phyloP scores from a whole-genome alignment of 2,113 vertebrate genomes.

The Otolemur garnettii region DNA sequence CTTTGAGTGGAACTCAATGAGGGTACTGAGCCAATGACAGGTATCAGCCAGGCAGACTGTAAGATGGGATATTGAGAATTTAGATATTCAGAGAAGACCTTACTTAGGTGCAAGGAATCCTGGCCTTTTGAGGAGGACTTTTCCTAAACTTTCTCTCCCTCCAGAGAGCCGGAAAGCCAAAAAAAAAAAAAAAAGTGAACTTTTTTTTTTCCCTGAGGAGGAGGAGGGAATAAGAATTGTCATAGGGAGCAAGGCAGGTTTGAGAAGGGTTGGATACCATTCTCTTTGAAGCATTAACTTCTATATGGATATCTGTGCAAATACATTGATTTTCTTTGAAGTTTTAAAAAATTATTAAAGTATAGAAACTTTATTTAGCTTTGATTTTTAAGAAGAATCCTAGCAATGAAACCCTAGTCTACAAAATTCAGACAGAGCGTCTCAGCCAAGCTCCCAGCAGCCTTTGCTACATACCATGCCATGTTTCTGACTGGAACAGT shows the following conservation, averaged over 20 bases:
- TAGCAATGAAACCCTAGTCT: background rate
- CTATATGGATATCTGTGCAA: background rate
- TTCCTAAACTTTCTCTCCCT: background rate
- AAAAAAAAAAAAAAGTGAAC: background rate
- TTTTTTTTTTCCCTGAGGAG: background rate
- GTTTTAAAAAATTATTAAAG: constrained; percentile 14
- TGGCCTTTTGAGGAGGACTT: background rate
- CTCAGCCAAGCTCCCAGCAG: background rate
- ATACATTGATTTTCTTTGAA: background rate
- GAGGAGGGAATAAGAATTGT: too few relatives aligned
- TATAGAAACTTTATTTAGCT: background rate
- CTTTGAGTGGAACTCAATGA: background rate
- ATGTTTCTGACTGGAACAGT: fast-evolving
- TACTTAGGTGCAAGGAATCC: too few relatives aligned
- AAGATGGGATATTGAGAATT: fast-evolving
- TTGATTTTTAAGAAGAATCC: background rate
- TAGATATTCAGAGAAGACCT: background rate
- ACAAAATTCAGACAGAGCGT: background rate
- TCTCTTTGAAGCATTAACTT: background rate
- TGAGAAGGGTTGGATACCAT: background rate
- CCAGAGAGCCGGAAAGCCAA: background rate
- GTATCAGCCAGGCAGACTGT: fast-evolving
- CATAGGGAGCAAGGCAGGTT: background rate
- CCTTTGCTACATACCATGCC: background rate
- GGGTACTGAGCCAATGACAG: background rate